Evolutionary conservation across 1,140 invertebrate genomes (phyloP).

Genomic region (Colletes gigas): DNA sequence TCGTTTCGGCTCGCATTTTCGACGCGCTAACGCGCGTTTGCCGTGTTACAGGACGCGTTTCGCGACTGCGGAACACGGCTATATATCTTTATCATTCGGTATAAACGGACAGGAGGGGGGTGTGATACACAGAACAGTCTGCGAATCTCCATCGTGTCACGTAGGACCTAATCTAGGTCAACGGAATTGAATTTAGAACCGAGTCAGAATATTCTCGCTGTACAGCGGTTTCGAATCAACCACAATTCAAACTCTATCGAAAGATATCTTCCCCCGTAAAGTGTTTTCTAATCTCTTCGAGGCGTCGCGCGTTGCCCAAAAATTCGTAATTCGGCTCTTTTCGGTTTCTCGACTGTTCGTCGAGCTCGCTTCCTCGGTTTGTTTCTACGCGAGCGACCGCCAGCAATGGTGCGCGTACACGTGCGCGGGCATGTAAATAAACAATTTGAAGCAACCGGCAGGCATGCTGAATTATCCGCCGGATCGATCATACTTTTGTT

Average conservation of each 20-base stretch:
- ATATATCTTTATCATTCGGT: neutral
- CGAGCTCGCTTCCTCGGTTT: too few relatives aligned
- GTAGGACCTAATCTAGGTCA: conserved; percentile 69
- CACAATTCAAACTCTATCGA: neutral
- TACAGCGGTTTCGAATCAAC: neutral
- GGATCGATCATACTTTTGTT: conserved; percentile 42
- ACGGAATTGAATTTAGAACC: conserved; percentile 66
- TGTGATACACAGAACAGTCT: conserved; percentile 24
- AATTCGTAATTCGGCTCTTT: too few relatives aligned
- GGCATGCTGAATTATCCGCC: conserved; percentile 8
- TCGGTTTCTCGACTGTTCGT: too few relatives aligned
- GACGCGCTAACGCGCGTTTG: neutral
- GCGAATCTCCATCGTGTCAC: conserved; percentile 54
- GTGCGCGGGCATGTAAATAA: conserved; percentile 32
- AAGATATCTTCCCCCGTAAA: neutral
- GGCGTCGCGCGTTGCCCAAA: too few relatives aligned
- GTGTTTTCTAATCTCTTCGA: too few relatives aligned
- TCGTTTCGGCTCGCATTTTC: neutral
- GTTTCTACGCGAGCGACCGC: too few relatives aligned
- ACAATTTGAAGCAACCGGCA: conserved; percentile 6
- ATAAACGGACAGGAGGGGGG: neutral
- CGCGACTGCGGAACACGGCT: neutral
- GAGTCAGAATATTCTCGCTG: conserved; percentile 25
- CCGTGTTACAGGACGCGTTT: conserved; percentile 16
- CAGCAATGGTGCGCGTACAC: neutral